Conservation (phyloP, 2,888 invertebrate species). For the Magallana nippona region DNA sequence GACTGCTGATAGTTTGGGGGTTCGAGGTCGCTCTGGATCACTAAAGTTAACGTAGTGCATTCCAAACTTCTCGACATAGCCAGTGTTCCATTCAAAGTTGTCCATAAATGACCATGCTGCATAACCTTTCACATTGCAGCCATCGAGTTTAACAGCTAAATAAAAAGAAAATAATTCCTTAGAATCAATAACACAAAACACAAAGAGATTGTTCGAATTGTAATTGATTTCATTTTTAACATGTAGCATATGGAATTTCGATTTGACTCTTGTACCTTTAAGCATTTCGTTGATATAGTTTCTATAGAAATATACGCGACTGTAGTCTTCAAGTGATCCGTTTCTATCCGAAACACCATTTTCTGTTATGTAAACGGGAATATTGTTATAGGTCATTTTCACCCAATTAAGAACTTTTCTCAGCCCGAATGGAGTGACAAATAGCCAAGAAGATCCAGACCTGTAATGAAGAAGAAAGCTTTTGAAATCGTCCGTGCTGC, state of each 20-base stretch:
- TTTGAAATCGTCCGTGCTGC: no score
- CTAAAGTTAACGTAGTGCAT: conserved; percentile 87
- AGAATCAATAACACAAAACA: neutral
- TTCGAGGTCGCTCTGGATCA: conserved; percentile 85
- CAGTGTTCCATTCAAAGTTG: conserved; percentile 90
- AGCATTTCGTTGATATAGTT: conserved; percentile 76
- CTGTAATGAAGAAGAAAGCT: conserved; percentile 46
- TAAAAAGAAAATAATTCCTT: neutral
- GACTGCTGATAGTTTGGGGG: conserved; percentile 84
- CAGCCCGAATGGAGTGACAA: conserved; percentile 72
- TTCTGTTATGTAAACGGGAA: conserved; percentile 74
- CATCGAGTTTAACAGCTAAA: conserved; percentile 67
- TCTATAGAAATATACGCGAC: conserved; percentile 71
- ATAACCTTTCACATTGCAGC: conserved; percentile 83
- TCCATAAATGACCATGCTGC: conserved; percentile 91
- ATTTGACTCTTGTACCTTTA: conserved; percentile 70
- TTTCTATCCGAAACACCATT: conserved; percentile 74
- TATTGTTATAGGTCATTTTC: conserved; percentile 67
- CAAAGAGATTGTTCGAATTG: no score
- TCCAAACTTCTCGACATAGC: conserved; percentile 87
- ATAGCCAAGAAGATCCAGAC: conserved; percentile 69
- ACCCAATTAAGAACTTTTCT: conserved; percentile 73
- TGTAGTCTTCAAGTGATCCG: conserved; percentile 69
- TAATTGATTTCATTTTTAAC: no score
- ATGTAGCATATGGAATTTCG: no score